A percentile compares a stretch with the other conserved stretches of the same genome.
These are phyloP conservation scores for Odontomyia ornata DNA, from an alignment of 2,888 invertebrate genomes.

Conservation along the genomic window DNA sequence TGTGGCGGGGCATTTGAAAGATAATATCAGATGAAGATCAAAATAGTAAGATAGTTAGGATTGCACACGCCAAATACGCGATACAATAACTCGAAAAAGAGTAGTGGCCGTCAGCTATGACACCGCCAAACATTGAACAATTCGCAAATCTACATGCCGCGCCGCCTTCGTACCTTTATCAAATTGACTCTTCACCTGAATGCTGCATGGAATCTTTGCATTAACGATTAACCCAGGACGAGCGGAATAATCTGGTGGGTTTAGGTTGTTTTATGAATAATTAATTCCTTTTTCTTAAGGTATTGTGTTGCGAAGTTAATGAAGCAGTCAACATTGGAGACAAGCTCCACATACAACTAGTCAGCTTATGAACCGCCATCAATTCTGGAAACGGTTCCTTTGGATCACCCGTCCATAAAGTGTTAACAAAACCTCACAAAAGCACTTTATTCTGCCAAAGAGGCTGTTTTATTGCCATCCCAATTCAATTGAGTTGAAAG, in stretches of 20 bases:
- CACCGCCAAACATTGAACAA: slow-evolving; percentile 36
- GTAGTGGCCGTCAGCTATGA: slow-evolving; percentile 40
- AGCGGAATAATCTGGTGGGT: not conserved
- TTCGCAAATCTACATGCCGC: slow-evolving; percentile 29
- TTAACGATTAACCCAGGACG: not conserved
- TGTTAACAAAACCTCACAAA: not conserved
- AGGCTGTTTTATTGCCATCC: slow-evolving; percentile 25
- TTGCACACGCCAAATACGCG: slow-evolving; percentile 29
- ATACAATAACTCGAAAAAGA: slow-evolving; percentile 18
- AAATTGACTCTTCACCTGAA: slow-evolving; percentile 19
- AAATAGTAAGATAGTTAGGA: slow-evolving; percentile 14
- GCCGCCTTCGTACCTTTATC: slow-evolving; percentile 27
- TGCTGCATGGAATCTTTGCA: not conserved
- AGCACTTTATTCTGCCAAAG: not conserved
- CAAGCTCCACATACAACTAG: too few relatives aligned
- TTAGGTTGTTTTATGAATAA: too few relatives aligned
- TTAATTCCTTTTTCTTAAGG: too few relatives aligned
- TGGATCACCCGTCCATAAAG: not conserved
- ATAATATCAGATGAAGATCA: slow-evolving; percentile 1
- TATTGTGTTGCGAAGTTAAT: too few relatives aligned
- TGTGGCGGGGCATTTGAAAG: slow-evolving; percentile 17
- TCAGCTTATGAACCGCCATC: too few relatives aligned
- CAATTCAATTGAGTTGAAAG: slow-evolving; percentile 36
- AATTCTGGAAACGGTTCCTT: too few relatives aligned
- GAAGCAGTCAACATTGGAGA: too few relatives aligned